Evolutionary conservation across 2,113 vertebrate species (phyloP).

Genomic region (Trichomycterus rosablanca): DNA sequence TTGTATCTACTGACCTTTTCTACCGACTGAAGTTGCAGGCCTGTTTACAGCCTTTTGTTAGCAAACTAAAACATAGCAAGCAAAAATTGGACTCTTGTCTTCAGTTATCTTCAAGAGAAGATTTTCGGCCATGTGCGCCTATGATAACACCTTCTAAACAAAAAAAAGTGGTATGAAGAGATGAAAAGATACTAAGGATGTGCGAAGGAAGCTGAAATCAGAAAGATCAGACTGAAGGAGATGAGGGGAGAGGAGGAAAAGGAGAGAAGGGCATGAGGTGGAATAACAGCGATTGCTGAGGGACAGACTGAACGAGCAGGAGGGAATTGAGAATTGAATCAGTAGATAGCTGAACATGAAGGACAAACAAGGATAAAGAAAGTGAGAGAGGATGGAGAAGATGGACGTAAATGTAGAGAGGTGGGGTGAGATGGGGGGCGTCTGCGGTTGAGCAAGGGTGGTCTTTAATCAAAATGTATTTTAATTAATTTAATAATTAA

Average conservation of each 20-base stretch:
- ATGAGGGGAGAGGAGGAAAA: slow-evolving; percentile 26
- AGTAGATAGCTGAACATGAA: slow-evolving; percentile 10
- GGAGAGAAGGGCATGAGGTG: slow-evolving; percentile 27
- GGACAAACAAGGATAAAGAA: slow-evolving; percentile 14
- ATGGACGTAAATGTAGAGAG: slow-evolving; percentile 11
- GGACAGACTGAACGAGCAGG: slow-evolving; percentile 4
- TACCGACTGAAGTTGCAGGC: no score
- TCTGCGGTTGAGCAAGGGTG: slow-evolving; percentile 45
- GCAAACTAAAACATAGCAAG: no score
- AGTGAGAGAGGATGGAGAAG: slow-evolving; percentile 16
- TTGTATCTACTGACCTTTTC: no score
- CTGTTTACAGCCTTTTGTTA: no score
- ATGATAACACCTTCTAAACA: no score
- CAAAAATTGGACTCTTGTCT: no score
- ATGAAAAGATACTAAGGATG: not conserved
- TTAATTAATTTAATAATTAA: slow-evolving; percentile 73
- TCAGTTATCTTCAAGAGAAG: no score
- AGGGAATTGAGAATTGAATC: slow-evolving; percentile 8
- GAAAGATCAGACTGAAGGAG: not conserved
- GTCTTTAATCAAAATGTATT: slow-evolving; percentile 74
- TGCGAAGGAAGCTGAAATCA: slow-evolving; percentile 16
- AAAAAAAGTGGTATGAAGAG: not conserved
- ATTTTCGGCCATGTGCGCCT: no score
- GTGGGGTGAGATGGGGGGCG: slow-evolving; percentile 34
- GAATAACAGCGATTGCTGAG: slow-evolving; percentile 4